Conservation (phyloP, 2,113 vertebrate genomes). For the Ammodytes marinus region DNA sequence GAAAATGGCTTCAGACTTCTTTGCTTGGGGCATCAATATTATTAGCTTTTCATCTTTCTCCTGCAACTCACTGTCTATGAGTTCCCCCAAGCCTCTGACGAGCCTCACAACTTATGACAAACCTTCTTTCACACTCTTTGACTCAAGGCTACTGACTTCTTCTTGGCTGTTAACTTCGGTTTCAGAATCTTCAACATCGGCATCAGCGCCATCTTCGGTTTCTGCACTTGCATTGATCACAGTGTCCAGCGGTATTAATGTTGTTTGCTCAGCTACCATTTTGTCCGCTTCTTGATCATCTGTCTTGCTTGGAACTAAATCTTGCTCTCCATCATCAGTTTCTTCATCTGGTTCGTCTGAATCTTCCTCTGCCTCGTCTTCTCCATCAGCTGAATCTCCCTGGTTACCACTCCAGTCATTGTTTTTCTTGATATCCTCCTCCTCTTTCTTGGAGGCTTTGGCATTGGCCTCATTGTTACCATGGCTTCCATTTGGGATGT, state of each 20-base stretch:
- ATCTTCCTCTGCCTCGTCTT: slow-evolving; percentile 80
- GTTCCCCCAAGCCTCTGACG: not conserved
- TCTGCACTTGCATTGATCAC: slow-evolving; percentile 44
- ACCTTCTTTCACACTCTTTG: slow-evolving; percentile 25
- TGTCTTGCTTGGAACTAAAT: slow-evolving; percentile 2
- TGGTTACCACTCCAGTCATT: slow-evolving; percentile 45
- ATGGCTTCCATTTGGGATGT: not conserved
- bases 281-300: not conserved
- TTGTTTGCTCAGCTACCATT: slow-evolving; percentile 9
- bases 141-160: slow-evolving; percentile 27
- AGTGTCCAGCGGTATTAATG: slow-evolving; percentile 42
- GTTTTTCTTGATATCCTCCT: slow-evolving; percentile 37
- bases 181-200: slow-evolving; percentile 82
- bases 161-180: slow-evolving; percentile 61
- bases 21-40: not conserved
- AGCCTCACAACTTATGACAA: slow-evolving; percentile 5
- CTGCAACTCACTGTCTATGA: not conserved
- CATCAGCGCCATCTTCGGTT: slow-evolving; percentile 77
- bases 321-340: slow-evolving; percentile 26
- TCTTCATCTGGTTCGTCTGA: slow-evolving; percentile 59
- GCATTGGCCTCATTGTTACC: slow-evolving; percentile 23
- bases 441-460: slow-evolving; percentile 41
- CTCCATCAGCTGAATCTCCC: slow-evolving; percentile 78
- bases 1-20: not conserved
- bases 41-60: not conserved